phyloP scores from a whole-genome alignment of 2,888 invertebrate genomes.

The Myopa tessellatipennis region DNA sequence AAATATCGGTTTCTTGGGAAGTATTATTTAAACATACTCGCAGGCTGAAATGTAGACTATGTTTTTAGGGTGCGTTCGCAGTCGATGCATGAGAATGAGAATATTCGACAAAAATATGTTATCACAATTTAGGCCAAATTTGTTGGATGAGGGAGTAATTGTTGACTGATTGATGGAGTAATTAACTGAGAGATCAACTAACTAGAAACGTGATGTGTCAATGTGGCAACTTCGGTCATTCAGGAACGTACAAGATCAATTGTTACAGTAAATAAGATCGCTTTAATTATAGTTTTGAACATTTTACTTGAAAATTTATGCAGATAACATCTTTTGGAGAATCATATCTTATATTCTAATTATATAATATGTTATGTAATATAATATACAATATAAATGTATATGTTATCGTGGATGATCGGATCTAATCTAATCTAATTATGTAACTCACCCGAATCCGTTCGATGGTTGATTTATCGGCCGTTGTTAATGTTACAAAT shows the following conservation, averaged over 20 bases:
- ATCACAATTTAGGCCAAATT: not conserved
- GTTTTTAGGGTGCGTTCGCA: slow-evolving; percentile 30
- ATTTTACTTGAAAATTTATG: too few relatives aligned
- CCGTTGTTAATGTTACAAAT: slow-evolving; percentile 48
- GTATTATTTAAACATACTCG: too few relatives aligned
- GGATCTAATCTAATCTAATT: not conserved
- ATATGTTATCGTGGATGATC: too few relatives aligned
- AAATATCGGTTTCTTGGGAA: not conserved
- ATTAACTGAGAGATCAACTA: not conserved
- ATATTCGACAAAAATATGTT: slow-evolving; percentile 15
- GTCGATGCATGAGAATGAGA: slow-evolving; percentile 15
- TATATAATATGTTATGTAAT: too few relatives aligned
- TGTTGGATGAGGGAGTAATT: too few relatives aligned
- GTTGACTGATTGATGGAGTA: not conserved
- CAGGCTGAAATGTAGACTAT: not conserved
- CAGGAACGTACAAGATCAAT: not conserved
- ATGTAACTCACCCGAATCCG: slow-evolving; percentile 59
- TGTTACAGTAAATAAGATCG: not conserved
- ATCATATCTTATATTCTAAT: too few relatives aligned
- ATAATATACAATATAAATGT: too few relatives aligned
- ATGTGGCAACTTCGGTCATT: too few relatives aligned
- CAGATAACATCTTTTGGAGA: too few relatives aligned
- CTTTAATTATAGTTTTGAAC: too few relatives aligned
- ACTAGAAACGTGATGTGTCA: too few relatives aligned
- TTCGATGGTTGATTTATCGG: slow-evolving; percentile 60